These are phyloP conservation scores for Prionailurus bengalensis DNA, from an alignment of 2,113 vertebrate species.

Conservation along the genomic window DNA sequence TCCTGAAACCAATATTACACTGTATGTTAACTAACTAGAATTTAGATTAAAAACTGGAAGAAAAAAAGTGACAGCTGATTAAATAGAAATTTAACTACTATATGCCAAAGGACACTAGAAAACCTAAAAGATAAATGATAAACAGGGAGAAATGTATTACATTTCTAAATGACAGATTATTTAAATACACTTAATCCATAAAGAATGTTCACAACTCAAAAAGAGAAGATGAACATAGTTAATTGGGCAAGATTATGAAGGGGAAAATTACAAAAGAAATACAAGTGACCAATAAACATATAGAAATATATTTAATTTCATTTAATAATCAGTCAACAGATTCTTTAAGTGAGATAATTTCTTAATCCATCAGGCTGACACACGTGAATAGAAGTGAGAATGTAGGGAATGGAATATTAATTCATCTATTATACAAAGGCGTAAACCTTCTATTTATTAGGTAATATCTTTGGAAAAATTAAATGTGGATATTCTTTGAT, in stretches of 20 bases:
- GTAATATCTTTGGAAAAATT: not conserved
- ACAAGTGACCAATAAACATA: not conserved
- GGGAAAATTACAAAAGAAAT: constrained; percentile 6
- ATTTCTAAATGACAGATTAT: not conserved
- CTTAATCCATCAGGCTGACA: not conserved
- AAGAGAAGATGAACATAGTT: constrained; percentile 19
- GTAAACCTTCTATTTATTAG: not conserved
- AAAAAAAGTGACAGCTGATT: not conserved
- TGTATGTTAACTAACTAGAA: too few species aligned
- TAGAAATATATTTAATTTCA: constrained; percentile 6
- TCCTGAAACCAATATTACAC: too few species aligned
- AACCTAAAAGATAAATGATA: constrained; percentile 34
- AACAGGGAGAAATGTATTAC: not conserved
- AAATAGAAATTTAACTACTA: constrained; percentile 37
- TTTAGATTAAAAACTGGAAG: too few species aligned
- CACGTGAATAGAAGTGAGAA: not conserved
- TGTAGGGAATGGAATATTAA: not conserved
- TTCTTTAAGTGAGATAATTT: not conserved
- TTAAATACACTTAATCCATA: not conserved
- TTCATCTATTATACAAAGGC: not conserved
- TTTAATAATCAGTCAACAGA: not conserved
- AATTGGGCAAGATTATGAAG: not conserved
- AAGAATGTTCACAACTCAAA: not conserved
- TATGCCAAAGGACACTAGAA: constrained; percentile 17
- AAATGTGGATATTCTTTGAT: not conserved